phyloP scores from a whole-genome alignment of 64 coral and sea anemone genomes.

The Dendronephthya gigantea region DNA sequence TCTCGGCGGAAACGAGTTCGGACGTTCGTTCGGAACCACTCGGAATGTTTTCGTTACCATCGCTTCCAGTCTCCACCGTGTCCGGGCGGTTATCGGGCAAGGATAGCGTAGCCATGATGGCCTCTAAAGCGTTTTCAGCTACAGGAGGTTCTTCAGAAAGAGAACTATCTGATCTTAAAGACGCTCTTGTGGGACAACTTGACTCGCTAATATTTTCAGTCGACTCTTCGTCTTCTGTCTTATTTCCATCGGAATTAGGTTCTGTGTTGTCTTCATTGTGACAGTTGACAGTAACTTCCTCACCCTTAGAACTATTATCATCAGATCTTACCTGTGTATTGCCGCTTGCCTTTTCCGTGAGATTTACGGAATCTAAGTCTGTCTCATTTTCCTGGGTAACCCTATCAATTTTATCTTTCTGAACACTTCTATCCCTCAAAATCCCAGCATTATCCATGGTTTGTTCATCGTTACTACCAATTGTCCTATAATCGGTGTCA shows the following conservation, averaged over 20 bases:
- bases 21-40: neutral
- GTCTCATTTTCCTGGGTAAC: neutral
- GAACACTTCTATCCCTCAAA: neutral
- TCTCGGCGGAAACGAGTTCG: neutral
- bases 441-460: neutral
- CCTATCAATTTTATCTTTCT: neutral
- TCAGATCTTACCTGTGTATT: neutral
- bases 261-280: neutral
- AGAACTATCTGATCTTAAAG: neutral
- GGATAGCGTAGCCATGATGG: neutral
- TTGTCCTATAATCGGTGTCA: neutral
- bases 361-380: neutral
- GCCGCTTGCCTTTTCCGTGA: neutral
- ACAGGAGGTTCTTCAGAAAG: neutral
- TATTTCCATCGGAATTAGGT: neutral
- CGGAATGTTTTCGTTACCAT: neutral
- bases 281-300: neutral
- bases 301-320: neutral
- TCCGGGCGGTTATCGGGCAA: neutral
- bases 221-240: neutral
- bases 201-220: neutral
- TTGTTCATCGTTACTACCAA: neutral
- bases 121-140: neutral
- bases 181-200: neutral
- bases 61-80: neutral